Base-by-base conservation (phyloP, 2,888 invertebrate species). In the Ophraella communa region DNA sequence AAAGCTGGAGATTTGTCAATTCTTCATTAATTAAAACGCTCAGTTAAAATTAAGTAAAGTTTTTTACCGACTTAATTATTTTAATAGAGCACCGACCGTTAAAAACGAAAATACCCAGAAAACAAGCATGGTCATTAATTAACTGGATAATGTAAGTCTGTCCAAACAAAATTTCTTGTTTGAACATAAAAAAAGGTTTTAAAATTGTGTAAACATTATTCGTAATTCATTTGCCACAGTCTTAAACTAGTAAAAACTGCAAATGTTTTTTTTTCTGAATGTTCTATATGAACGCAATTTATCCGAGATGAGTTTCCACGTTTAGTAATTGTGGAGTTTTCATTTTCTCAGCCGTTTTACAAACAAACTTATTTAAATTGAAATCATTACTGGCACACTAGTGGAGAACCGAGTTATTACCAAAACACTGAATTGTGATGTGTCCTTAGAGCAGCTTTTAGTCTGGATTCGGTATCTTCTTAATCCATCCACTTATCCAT, bases 81-180 rank as follows among this genome's bases (percentile, higher is more conserved):
- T 68, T 56, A 65, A 63, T 27, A 52, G 55, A 64, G 49, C 33
- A 62, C 56, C 49, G 61, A 21, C 60, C 53, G 61, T 60, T 66
- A 66, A 67, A 68, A 68, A 65, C 62, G 66, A 64, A 69, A 66
- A 67, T 67, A 66, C 70, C 54, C 53, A 68, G 68, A 68, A 65
- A 71, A 73, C 71, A 66, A 70, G 65, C 66, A 59, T 53, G 60
- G 49, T 53, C 68, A 63, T 70, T 69, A 70, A 73, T 73, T 71
- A 71, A 67, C 64, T 66, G 57, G 56, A 35, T 66, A 70, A 68
- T 70, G 69, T 68, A 66, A 68, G 67, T 66, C 68, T 67, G 66
- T 57, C 63, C 21, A 72, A 69, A 57, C 57, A 58, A 65, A 68
- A 53, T 71, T 68, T 11, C 64, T 35, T 64, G 64, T 59, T 66